Percentiles rank a stretch among this genome's conserved stretches.
These are phyloP conservation scores for Hexactinellida sp. DNA, from an alignment of 37 sponge, comb jelly and placozoan species.

Conservation along the genomic window DNA sequence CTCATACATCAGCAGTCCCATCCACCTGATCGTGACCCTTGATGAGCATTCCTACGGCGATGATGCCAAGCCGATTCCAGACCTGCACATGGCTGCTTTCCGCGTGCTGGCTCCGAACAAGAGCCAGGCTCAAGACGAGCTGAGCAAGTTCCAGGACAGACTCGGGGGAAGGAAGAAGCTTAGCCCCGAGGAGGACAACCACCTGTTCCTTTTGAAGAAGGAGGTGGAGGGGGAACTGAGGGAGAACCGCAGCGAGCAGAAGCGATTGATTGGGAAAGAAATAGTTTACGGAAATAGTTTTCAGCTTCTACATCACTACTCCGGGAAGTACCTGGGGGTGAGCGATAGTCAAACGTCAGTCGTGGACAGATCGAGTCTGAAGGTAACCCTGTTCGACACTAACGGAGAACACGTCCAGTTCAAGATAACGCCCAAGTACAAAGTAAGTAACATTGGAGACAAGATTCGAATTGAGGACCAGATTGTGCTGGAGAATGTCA, in stretches of 20 bases:
- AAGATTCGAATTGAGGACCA: conserved; percentile 38
- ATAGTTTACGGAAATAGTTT: conserved; percentile 35
- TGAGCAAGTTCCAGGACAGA: not conserved
- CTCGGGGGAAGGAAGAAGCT: not conserved
- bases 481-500: conserved; percentile 38
- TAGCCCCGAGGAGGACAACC: not conserved
- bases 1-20: conserved; percentile 6
- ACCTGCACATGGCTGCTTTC: conserved; percentile 29
- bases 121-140: conserved; percentile 26
- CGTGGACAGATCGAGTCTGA: conserved; percentile 41
- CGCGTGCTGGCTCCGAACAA: conserved; percentile 47
- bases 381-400: conserved; percentile 24
- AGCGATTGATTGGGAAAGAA: conserved; percentile 20
- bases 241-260: conserved; percentile 38
- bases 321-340: conserved; percentile 29
- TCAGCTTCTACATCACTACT: conserved; percentile 35
- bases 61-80: not conserved
- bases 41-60: conserved; percentile 13
- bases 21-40: not conserved
- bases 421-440: conserved; percentile 41
- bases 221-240: conserved; percentile 22
- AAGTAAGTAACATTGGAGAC: conserved; percentile 46
- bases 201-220: not conserved
- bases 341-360: conserved; percentile 31
- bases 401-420: conserved; percentile 29